Base-by-base conservation (phyloP, 2,888 invertebrate genomes). In the Hemaris fuciformis region DNA sequence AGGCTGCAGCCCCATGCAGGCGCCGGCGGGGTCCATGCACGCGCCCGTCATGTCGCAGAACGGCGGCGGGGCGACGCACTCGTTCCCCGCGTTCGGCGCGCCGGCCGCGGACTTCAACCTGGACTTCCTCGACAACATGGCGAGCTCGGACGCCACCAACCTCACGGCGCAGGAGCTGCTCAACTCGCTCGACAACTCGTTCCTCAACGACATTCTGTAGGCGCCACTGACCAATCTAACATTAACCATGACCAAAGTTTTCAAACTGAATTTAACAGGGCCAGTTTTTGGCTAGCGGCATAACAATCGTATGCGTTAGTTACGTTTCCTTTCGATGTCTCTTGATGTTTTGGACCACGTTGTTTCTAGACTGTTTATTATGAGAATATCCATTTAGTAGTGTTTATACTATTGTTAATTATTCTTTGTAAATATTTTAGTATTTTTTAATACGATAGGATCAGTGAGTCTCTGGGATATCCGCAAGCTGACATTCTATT, bases 91-190 rank as follows among this genome's bases (percentile, higher is more conserved):
- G n/a, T 93, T 89, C 79, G 83, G 92, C 60, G 93, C 91, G 66
- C 90, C 92, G 62, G 85, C 93, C 66, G 83, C 93, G 7, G 96
- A 97, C 88, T 96, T 97, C 87, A 96, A 95, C 85, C 94, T 97
- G 75, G 97, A 97, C 93, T 97, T 97, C 91, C 94, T 97, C 66
- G 97, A 97, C 85, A 96, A 95, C 89, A 94, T 97, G 84, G 95
- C 96, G 62, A 93, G 96, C 72, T 94, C 94, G 59, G 97, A 97
- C 85, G 94, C 96, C 64, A 94, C 94, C 78, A 95, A 94, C 79
- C 95, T 96, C 86, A 95, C 96, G 74, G 96, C 97, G 64, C 96
- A 97, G 83, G 97, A 97, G 81, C 90, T 97, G 67, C 93, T 97
- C 74, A 97, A 95, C 88, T 97, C 97, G 61, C 94, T 98, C 76